phyloP scores from a whole-genome alignment of 1,140 invertebrate species.

The Ooceraea biroi region DNA sequence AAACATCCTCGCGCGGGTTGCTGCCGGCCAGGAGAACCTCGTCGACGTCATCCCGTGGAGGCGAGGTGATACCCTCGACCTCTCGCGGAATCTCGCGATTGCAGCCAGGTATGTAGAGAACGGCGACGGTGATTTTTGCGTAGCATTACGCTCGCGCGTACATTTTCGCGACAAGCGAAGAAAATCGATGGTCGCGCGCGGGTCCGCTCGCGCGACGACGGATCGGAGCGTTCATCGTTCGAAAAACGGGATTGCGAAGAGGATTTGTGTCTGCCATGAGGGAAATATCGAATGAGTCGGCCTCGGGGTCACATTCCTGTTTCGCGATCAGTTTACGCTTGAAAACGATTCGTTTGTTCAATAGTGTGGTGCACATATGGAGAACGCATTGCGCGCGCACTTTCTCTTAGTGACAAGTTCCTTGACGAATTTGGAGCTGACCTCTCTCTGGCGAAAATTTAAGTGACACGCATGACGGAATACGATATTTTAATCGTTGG shows the following conservation, averaged over 20 bases:
- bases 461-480: neutral
- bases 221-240: neutral
- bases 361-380: neutral
- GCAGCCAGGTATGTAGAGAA: slow-evolving; percentile 27
- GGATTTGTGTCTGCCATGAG: neutral
- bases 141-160: neutral
- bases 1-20: slow-evolving; percentile 62
- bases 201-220: neutral
- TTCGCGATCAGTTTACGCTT: neutral
- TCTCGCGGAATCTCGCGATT: neutral
- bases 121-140: neutral
- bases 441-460: neutral
- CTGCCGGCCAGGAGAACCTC: slow-evolving; percentile 25
- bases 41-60: neutral
- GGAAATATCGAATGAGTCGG: neutral
- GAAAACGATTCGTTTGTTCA: neutral
- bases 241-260: neutral
- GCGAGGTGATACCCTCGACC: neutral
- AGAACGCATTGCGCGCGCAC: neutral
- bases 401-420: slow-evolving; percentile 9
- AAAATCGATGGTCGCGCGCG: neutral
- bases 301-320: neutral
- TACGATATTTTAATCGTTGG: neutral
- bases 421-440: neutral
- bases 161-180: slow-evolving; percentile 22